Percentiles rank a stretch among this genome's conserved stretches.
These are phyloP conservation scores for Phataginus tricuspis DNA, from an alignment of 2,797 vertebrate species.

Conservation along the genomic window DNA sequence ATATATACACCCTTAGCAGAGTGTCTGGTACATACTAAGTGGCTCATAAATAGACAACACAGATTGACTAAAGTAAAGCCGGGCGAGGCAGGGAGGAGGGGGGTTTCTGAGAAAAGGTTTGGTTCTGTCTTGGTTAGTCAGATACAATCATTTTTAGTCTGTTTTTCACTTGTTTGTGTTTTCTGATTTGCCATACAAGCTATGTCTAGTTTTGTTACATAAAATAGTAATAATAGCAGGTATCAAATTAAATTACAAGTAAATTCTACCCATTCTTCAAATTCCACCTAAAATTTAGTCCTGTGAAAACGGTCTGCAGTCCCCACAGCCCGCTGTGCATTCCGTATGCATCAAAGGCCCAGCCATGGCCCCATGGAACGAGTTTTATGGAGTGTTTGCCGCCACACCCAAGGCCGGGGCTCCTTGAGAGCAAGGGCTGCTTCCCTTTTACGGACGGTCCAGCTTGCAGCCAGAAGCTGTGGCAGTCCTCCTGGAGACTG, in stretches of 20 bases:
- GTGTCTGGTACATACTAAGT: fast-evolving
- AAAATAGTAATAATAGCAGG: background rate
- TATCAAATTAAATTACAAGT: background rate
- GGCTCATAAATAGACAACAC: fast-evolving
- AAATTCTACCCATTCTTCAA: background rate
- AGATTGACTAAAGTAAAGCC: background rate
- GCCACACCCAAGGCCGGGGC: background rate
- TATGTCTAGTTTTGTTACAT: background rate
- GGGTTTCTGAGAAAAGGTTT: too few relatives aligned
- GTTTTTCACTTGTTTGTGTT: background rate
- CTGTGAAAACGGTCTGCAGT: fast-evolving
- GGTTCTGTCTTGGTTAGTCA: background rate
- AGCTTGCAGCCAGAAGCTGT: background rate
- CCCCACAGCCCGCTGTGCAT: too few relatives aligned
- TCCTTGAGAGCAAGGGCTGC: background rate
- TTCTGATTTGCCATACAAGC: background rate
- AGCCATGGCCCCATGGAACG: fast-evolving
- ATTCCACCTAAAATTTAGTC: background rate
- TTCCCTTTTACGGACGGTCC: too few relatives aligned
- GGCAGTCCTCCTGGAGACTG: background rate
- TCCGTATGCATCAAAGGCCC: background rate
- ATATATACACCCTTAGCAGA: too few relatives aligned
- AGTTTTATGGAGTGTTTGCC: background rate
- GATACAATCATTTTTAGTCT: background rate
- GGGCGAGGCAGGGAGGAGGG: fast-evolving